These are phyloP conservation scores for Stramonita haemastoma DNA, from an alignment of 2,888 invertebrate genomes.

Conservation along the genomic window DNA sequence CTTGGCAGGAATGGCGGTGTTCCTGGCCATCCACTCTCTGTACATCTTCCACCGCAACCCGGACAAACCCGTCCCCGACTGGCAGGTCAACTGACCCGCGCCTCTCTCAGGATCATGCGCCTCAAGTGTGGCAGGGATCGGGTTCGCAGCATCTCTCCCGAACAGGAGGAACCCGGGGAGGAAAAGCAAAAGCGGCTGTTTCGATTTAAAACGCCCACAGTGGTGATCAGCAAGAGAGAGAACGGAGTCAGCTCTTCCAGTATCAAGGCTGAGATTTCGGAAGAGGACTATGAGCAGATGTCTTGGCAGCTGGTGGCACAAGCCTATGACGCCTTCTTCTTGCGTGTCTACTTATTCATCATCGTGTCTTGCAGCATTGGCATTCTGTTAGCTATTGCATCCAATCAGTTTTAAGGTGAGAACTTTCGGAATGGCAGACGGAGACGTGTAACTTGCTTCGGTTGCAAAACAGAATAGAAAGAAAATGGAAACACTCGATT, in stretches of 20 bases:
- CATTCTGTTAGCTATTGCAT: conserved; percentile 19
- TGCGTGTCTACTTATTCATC: conserved; percentile 27
- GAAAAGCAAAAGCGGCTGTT: not conserved
- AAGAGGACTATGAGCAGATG: conserved; percentile 5
- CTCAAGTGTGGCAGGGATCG: not conserved
- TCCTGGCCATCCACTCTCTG: conserved; percentile 46
- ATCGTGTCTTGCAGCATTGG: conserved; percentile 23
- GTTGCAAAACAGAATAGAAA: not conserved
- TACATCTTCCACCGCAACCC: conserved; percentile 40
- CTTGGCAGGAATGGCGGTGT: conserved; percentile 46
- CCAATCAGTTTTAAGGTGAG: conserved; percentile 7
- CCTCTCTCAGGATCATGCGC: not conserved
- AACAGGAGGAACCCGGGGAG: not conserved
- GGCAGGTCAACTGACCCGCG: conserved; percentile 30
- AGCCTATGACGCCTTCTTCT: conserved; percentile 37
- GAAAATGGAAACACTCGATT: not conserved
- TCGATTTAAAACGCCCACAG: not conserved
- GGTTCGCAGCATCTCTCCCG: not conserved
- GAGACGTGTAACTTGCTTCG: too few species aligned
- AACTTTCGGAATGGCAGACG: not conserved
- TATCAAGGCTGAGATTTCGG: not conserved
- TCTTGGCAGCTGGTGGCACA: conserved; percentile 33
- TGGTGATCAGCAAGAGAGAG: not conserved
- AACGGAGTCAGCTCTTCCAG: not conserved
- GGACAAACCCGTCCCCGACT: conserved; percentile 39